Evolutionary conservation across 2,888 invertebrate species (phyloP).

Genomic region (Monochamus alternatus): DNA sequence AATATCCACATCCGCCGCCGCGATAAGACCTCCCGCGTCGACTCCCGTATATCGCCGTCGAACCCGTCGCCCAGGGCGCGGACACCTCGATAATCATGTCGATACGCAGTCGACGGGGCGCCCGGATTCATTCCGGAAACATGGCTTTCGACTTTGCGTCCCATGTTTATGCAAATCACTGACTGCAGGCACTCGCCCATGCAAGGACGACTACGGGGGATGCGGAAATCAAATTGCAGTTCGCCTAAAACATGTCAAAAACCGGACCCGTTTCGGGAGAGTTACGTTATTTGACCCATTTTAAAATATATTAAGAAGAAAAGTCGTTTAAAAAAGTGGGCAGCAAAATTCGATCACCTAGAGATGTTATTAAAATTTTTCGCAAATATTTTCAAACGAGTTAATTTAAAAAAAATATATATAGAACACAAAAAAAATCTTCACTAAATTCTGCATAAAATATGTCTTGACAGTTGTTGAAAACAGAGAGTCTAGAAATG

Average conservation of each 20-base stretch:
- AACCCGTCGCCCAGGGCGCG: constrained; percentile 18
- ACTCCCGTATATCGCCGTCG: background rate
- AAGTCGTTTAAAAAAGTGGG: no score
- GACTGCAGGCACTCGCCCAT: constrained; percentile 15
- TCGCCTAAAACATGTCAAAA: background rate
- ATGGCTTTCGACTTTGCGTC: constrained; percentile 38
- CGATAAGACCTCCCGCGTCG: background rate
- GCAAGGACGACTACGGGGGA: background rate
- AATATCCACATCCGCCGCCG: background rate
- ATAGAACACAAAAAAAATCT: no score
- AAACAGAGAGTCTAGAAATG: no score
- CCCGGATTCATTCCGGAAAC: constrained; percentile 33
- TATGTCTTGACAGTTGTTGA: no score
- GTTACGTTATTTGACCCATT: background rate
- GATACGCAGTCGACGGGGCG: constrained; percentile 32
- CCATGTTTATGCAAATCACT: constrained; percentile 35
- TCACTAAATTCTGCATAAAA: no score
- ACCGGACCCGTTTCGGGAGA: background rate
- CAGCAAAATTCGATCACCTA: no score
- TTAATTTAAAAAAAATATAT: no score
- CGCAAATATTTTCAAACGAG: no score
- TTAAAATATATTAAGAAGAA: background rate
- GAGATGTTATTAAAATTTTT: no score
- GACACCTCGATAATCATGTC: constrained; percentile 32
- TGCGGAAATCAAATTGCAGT: constrained; percentile 1